Evolutionary conservation across 1,140 invertebrate species (phyloP).

Genomic region (Zaprionus lachaisei): DNA sequence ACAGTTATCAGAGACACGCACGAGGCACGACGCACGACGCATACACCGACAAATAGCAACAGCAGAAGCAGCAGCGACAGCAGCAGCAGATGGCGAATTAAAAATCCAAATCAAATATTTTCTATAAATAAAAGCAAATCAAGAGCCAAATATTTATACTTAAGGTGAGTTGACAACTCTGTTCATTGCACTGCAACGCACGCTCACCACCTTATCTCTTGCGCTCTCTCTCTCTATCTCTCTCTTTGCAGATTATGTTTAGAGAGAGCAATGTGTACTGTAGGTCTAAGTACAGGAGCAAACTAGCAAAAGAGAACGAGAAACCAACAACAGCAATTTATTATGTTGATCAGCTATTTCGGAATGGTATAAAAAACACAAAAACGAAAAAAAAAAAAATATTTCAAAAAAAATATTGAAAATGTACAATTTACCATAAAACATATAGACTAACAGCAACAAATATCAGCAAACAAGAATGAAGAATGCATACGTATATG

Average conservation of each 20-base stretch:
- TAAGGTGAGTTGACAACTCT: constrained; percentile 48
- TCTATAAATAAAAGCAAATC: constrained; percentile 42
- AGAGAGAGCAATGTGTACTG: constrained; percentile 37
- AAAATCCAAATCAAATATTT: constrained; percentile 59
- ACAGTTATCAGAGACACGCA: constrained; percentile 20
- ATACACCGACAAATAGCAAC: constrained; percentile 16
- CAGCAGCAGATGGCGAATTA: constrained; percentile 24
- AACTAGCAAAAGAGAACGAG: background rate
- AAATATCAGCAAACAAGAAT: constrained; percentile 3
- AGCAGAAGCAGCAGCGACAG: background rate
- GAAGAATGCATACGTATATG: constrained; percentile 5
- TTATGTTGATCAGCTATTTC: constrained; percentile 26
- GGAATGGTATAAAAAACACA: background rate
- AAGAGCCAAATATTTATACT: constrained; percentile 61
- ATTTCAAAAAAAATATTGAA: background rate
- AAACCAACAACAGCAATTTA: constrained; percentile 27
- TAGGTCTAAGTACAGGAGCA: constrained; percentile 27
- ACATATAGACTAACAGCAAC: constrained; percentile 6
- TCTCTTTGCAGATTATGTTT: constrained; percentile 48
- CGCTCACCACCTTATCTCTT: background rate
- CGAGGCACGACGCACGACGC: constrained; percentile 1
- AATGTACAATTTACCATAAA: constrained; percentile 5
- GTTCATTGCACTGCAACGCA: background rate
- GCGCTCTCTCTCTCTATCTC: background rate
- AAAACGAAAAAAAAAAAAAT: background rate